Evolutionary conservation across 2,113 vertebrate species (phyloP), one percentile per base, ranked within the genome.

Genomic region (Nesospiza acunhae): DNA sequence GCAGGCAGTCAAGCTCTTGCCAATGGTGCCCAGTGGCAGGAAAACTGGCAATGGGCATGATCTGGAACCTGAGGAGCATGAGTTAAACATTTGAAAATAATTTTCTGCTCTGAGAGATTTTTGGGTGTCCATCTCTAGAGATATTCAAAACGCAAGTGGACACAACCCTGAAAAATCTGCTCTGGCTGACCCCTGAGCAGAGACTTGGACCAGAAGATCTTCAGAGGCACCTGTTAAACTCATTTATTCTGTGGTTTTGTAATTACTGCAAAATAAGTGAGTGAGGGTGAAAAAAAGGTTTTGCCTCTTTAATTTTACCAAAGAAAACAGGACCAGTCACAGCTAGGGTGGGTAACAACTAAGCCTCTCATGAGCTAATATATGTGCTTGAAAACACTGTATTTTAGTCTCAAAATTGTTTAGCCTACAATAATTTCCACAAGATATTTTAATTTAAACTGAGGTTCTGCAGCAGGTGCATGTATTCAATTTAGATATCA

Each of bases 21-120:
- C 35, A 15, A 8, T 17, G 27, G 27, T 64, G 23, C 7, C 20
- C 41, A 55, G 28, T 19, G 23, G 47, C 39, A 81, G 33, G 11
- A 67, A 12, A 28, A 35, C 4, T 49, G 62, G 26, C 3, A 58
- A 7, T 4, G 13, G 18, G 24, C 6, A 82, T 23, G 69, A 58
- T 22, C 16, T n/a, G 23, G 8, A 52, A 22, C 46, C 10, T 63
- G 23, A 41, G 13, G 15, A 70, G 56, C 0, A 0, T 2, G 1
- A 26, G 9, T 63, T 53, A 66, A 77, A 52, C 3, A 3, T 33
- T 12, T 59, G 22, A 68, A 86, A 73, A 56, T 8, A 17, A 21
- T 16, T 69, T 74, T 53, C n/a, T 93, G 4, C 44, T 62, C 1
- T 35, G 13, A 26, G 13, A 55, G 6, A 4, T 8, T 60, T 37